Base-by-base conservation (phyloP, 2,797 vertebrate genomes). In the Liasis olivaceus region DNA sequence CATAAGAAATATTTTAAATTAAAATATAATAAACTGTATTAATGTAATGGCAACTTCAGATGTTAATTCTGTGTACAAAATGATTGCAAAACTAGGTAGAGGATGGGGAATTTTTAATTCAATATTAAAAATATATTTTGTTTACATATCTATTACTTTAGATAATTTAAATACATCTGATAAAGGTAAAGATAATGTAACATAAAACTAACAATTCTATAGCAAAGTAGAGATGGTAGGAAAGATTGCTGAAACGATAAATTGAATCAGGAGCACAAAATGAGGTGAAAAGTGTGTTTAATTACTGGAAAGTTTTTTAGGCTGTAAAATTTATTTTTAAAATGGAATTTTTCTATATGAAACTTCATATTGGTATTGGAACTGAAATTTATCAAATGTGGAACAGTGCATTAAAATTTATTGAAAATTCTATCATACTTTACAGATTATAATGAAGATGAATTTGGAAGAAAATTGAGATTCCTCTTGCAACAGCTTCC, bases 401-500 rank as follows among this genome's bases (percentile, higher is more conserved):
- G 47, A 84, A 54, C 6, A 88, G 1, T 4, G 2, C 9, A 24
- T 22, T 12, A 24, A 13, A 88, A 94, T 91, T 96, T 64, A 91
- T 95, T n/a, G 63, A 96, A 6, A n/a, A 90, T 94, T 88, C 56
- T 91, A 85, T 96, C 96, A 22, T 85, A 58, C 96, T 96, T 97
- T 98, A 93, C 96, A 99, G 99, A 99, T 97, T 98, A 98, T 98
- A 98, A 98, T 97, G 99, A 99, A 97, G 99, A 99, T 96, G 99
- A 99, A 97, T 98, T 99, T 97, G 98, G 98, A 97, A 98, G 98
- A 98, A 99, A 99, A 97, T 95, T 99, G 97, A 99, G 98, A 97
- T 99, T 98, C 98, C 98, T 99, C 96, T 98, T 99, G 97, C 99
- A 99, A 97, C 99, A 99, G 98, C 98, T 99, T 97, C 99, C 99